These are phyloP conservation scores for Phaethon lepturus DNA, from an alignment of 2,113 vertebrate genomes.

Conservation along the genomic window DNA sequence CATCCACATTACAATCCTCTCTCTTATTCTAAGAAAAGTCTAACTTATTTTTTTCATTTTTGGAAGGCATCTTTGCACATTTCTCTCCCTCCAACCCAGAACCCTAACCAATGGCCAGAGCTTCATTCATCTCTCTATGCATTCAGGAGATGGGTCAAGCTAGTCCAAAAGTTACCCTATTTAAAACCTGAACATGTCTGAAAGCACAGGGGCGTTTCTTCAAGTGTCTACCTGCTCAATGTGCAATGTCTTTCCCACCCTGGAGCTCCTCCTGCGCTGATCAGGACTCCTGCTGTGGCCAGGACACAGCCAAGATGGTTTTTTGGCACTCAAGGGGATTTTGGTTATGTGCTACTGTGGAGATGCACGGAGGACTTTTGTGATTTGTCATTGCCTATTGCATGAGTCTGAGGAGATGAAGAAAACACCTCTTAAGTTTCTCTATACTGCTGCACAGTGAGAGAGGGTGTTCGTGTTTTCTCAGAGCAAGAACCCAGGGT, in stretches of 20 bases:
- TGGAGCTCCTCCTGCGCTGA: not conserved
- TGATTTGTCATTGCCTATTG: not conserved
- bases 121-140: not conserved
- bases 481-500: not conserved
- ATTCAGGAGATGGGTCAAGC: not conserved
- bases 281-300: not conserved
- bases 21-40: not conserved
- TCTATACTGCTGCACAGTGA: not conserved
- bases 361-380: not conserved
- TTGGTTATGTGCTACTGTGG: not conserved
- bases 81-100: not conserved
- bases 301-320: not conserved
- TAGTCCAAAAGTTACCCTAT: not conserved
- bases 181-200: not conserved
- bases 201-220: not conserved
- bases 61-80: not conserved
- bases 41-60: not conserved
- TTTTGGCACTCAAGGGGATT: not conserved
- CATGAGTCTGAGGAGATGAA: not conserved
- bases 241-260: not conserved
- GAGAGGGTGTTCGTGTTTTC: not conserved
- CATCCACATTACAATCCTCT: not conserved
- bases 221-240: not conserved
- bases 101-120: not conserved
- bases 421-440: not conserved